Evolutionary conservation across 2,113 vertebrate genomes (phyloP).

Genomic region (Centrocercus urophasianus): DNA sequence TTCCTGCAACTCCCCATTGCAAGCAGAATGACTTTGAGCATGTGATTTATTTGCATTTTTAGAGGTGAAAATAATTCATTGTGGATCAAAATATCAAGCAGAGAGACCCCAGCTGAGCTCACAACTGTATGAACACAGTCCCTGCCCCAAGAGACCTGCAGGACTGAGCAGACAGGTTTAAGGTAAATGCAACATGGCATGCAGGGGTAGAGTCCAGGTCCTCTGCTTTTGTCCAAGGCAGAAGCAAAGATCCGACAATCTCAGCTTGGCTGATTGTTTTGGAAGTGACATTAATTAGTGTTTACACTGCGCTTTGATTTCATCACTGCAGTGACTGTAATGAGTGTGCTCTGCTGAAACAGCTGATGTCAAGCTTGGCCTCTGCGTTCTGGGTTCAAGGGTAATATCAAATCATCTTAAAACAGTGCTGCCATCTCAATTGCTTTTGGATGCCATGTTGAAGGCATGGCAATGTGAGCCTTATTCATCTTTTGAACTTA

Average conservation of each 20-base stretch:
- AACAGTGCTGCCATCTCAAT: background rate
- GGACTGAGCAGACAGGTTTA: accelerated
- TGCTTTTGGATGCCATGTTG: background rate
- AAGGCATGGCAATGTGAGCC: background rate
- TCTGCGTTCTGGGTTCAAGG: background rate
- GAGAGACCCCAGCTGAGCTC: background rate
- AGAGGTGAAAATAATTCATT: background rate
- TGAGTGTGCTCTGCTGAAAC: accelerated
- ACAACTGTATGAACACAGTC: background rate
- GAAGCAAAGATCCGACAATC: background rate
- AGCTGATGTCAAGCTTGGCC: background rate
- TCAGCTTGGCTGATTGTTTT: background rate
- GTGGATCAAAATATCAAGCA: background rate
- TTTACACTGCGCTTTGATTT: background rate
- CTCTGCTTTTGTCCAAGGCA: no score
- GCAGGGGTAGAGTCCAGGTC: background rate
- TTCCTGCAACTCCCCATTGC: background rate
- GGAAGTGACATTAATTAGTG: background rate
- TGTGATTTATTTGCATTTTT: background rate
- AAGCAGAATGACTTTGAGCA: background rate
- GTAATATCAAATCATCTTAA: background rate
- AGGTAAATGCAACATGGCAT: background rate
- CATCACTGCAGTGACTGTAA: background rate
- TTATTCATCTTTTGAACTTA: background rate
- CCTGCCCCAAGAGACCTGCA: background rate